Base-by-base conservation (phyloP, 1,140 invertebrate genomes). In the Procambarus clarkii region DNA sequence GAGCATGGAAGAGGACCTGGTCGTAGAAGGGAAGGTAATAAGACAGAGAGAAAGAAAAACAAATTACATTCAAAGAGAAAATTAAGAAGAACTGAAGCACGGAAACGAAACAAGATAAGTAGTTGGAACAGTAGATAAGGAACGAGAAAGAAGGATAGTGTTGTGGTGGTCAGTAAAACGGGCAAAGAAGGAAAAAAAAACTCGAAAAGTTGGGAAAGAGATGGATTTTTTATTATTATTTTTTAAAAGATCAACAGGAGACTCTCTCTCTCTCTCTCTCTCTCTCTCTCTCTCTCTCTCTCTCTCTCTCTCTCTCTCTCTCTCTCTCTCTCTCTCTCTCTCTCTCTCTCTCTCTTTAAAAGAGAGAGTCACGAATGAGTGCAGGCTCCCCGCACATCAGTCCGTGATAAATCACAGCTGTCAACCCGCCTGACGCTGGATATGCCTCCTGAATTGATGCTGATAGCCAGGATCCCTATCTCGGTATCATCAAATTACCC, bases 361-460 rank as follows among this genome's bases (percentile, higher is more conserved):
- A n/a, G n/a, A n/a, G n/a, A n/a, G n/a, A 7, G 24, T 18, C 44
- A 58, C 4, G 60, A 5, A 15, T 69, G 60, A 15, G 5, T 8
- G 60, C 18, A 69, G 60, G 60, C 60, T 5, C 21, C 15, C 15
- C 4, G 5, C 15, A n/a, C 11, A n/a, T 15, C 21, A 15, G 60
- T 18, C 21, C 77, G 77, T 88, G 86, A 88, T 79, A 80, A 88
- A 88, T 54, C 86, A 88, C 76, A 18, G 11, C 86, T 88, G 86
- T 88, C 86, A 69, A 64, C 50, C 58, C 24, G 21, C 9, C 76
- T 88, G 86, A 88, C 86, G 86, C 76, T 54, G 77, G 76, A 88
- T 60, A 69, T 88, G 86, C 86, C 77, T 88, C 86, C 76, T 64
- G 76, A 88, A 88, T 80, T 88, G 86, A 88, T 88, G 76, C 78